Evolutionary conservation across 1,140 invertebrate species (phyloP), one percentile per base, ranked within the genome.

Genomic region (Lanistes nyassanus): DNA sequence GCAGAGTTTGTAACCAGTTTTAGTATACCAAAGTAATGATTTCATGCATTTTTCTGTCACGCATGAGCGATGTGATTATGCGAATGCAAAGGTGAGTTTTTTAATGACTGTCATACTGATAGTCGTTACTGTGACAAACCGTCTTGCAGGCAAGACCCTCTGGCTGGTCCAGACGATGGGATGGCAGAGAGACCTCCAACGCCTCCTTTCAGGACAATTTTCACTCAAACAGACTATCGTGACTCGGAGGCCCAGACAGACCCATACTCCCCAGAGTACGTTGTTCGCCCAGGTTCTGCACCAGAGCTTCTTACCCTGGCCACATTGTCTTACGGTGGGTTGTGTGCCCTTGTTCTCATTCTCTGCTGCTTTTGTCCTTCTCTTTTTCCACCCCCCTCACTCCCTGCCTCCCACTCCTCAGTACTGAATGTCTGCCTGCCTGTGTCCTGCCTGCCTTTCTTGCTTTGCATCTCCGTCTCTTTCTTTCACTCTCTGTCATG

Each of bases 161-260:
- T 88, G 37, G 76, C 83, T 13, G 81, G 79, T 3, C 79, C 83
- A 65, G 84, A 87, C 29, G 77, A 82, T 62, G 58, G 81, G 56
- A 47, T 68, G 31, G 68, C 81, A 23, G 83, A 85, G 42, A 69
- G 82, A 56, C 76, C 83, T 11, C 76, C 84, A 21, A 85, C 85
- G 0, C 86, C 87, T 19, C 68, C 82, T 23, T 81, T 80, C 31
- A 86, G 86, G 53, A 92, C 89, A 64, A 86, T 90, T 56, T 88
- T 86, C 39, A 92, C 91, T 0, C 94, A 95, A 88, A 95, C 94
- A 0, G 90, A 93, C 79, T 94, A 91, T 83, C 90, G 94, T 76
- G 95, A 96, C 79, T 92, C 92, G 5, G 94, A 94, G 80, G 91
- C 93, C 21, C 94, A 95, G 88, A 95, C 95, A 2, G 87, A 91